Percentiles rank a stretch among this genome's conserved stretches.
These are phyloP conservation scores for Pteropus alecto DNA, from an alignment of 2,113 vertebrate genomes.

Conservation along the genomic window DNA sequence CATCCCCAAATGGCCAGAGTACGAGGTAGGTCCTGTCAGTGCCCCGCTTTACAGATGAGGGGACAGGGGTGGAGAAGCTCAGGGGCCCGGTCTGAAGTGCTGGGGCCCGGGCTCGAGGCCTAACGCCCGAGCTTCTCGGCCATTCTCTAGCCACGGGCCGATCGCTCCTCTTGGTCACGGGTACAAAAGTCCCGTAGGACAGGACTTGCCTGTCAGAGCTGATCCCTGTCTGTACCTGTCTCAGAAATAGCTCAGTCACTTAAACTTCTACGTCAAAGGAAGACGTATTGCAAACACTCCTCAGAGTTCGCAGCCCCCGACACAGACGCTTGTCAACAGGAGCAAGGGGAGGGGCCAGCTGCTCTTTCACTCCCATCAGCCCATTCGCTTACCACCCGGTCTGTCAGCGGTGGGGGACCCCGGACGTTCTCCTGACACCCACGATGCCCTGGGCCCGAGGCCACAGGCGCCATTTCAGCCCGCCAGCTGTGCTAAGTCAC, in stretches of 20 bases:
- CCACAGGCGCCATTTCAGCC: background rate
- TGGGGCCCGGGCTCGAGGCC: background rate
- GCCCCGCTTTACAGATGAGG: background rate
- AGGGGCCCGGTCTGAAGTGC: background rate
- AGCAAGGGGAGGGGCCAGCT: too few relatives aligned
- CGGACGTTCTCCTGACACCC: background rate
- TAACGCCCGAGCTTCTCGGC: background rate
- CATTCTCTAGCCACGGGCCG: background rate
- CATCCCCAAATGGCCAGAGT: background rate
- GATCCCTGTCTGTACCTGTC: background rate
- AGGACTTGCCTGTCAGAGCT: background rate
- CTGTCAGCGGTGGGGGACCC: fast-evolving
- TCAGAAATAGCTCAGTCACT: background rate
- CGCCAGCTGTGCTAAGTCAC: background rate
- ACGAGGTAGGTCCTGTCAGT: too few relatives aligned
- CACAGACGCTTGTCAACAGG: background rate
- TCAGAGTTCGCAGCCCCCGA: background rate
- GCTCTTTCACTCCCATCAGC: background rate
- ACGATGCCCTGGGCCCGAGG: background rate
- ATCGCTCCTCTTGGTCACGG: background rate
- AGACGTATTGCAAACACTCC: background rate
- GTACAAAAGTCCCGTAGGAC: background rate
- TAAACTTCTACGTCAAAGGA: background rate
- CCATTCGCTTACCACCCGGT: background rate
- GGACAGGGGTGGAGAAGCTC: background rate